Percentiles rank a stretch among this genome's conserved stretches.
Conservation (phyloP, 2,113 vertebrate species). For the Xerus inauris region DNA sequence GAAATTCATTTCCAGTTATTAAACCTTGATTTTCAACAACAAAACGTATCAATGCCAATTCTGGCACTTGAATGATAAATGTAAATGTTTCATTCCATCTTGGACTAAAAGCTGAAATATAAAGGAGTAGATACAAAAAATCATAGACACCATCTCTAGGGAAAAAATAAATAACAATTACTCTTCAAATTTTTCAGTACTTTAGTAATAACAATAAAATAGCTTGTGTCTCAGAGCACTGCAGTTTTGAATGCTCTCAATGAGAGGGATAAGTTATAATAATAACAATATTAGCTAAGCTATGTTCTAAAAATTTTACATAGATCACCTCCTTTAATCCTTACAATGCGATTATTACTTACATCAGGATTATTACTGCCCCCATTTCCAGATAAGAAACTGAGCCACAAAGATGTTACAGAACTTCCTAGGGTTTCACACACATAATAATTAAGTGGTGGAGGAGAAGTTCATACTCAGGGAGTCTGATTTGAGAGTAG, state of each 20-base stretch:
- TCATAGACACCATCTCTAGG: neutral
- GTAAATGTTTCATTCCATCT: conserved; percentile 90
- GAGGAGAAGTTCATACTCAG: neutral
- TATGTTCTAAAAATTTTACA: neutral
- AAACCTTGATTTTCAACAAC: conserved; percentile 87
- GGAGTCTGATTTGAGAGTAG: neutral
- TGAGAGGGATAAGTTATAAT: neutral
- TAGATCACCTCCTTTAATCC: neutral
- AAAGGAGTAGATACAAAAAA: conserved; percentile 48
- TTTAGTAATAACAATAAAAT: neutral
- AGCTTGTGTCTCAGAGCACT: neutral
- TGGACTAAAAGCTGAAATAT: conserved; percentile 89
- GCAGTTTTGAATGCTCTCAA: neutral
- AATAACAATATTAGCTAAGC: neutral
- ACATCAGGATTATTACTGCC: neutral
- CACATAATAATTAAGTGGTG: neutral
- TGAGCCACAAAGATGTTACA: neutral
- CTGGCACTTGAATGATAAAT: conserved; percentile 89
- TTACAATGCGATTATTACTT: neutral
- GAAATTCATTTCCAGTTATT: conserved; percentile 88
- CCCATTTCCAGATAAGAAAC: neutral
- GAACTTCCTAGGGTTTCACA: neutral
- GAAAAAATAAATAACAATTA: neutral
- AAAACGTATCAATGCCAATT: conserved; percentile 92
- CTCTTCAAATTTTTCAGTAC: neutral